These are phyloP conservation scores for Heliconius hewitsoni DNA, from an alignment of 1,140 invertebrate species.

Conservation along the genomic window DNA sequence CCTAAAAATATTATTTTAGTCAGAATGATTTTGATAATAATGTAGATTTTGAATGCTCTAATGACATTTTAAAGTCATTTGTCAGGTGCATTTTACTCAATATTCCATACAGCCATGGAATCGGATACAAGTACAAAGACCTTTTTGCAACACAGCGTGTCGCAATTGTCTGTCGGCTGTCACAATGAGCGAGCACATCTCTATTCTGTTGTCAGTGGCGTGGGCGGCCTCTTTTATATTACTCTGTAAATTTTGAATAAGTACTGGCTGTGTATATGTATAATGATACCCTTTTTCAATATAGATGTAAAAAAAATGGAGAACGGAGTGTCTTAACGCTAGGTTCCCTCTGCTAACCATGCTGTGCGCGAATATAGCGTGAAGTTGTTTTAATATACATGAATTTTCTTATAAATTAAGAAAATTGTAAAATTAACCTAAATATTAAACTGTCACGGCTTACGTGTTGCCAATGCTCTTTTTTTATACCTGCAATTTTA, in stretches of 20 bases:
- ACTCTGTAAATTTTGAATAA: background rate
- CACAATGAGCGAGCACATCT: constrained; percentile 55
- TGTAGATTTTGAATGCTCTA: background rate
- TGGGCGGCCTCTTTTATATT: constrained; percentile 43
- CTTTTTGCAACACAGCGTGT: constrained; percentile 50
- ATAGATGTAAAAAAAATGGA: too few relatives aligned
- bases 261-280: background rate
- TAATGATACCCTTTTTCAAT: background rate
- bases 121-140: constrained; percentile 45
- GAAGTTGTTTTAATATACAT: too few relatives aligned
- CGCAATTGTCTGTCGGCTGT: constrained; percentile 58
- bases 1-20: too few relatives aligned
- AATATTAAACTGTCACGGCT: too few relatives aligned
- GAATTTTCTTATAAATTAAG: too few relatives aligned
- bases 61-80: background rate
- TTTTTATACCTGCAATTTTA: too few relatives aligned
- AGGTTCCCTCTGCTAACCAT: too few relatives aligned
- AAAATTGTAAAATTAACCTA: too few relatives aligned
- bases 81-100: constrained; percentile 23
- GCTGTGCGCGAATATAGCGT: too few relatives aligned
- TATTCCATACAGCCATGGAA: constrained; percentile 29
- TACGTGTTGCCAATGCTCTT: too few relatives aligned
- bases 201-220: constrained; percentile 49
- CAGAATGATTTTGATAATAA: too few relatives aligned
- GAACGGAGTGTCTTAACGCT: too few relatives aligned